Evolutionary conservation across 2,113 vertebrate species (phyloP), one percentile per base, ranked within the genome.

Genomic region (Syngnathus scovelli): DNA sequence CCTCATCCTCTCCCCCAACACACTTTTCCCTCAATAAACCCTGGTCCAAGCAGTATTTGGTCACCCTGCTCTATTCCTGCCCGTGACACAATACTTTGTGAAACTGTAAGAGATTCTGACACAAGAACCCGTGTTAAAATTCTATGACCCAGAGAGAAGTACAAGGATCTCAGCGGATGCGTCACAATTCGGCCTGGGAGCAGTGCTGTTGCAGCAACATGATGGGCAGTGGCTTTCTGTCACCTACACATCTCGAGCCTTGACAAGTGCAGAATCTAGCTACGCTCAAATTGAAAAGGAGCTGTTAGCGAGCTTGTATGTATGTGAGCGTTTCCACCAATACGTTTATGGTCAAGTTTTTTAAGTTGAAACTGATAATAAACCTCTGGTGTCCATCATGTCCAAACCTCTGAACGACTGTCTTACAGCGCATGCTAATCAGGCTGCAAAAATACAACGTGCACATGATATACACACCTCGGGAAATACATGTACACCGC

Each of bases 91-190:
- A 33, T 33, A 33, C 12, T 36, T 59, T 18, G 13, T 23, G 9
- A 52, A 52, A 52, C 51, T 52, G 51, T 21, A 52, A 52, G 19
- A 52, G 51, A 52, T 21, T 59, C 56, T 59, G n/a, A 59, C 56
- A 59, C 8, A 12, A 27, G 56, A 59, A 27, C 27, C 56, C 15
- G 27, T 59, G 27, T 59, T 59, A 59, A 27, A 59, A 6, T 59
- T 23, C 33, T 46, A 46, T 15, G 43, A 46, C 43, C 43, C 43
- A 13, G 12, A 46, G 43, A 46, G 15, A 4, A 46, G 43, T 13
- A 15, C 43, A 11, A 46, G 43, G 43, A 46, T 46, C 12, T 46
- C 43, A 13, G 43, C 12, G 5, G 43, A 46, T 46, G 12, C 13
- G 15, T 46, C 43, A 46, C 12, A 46, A 13, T 46, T 46, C 5